A percentile compares a stretch with the other conserved stretches of the same genome.
phyloP scores from a whole-genome alignment of 2,888 invertebrate genomes.

The Cheilosia pagana region DNA sequence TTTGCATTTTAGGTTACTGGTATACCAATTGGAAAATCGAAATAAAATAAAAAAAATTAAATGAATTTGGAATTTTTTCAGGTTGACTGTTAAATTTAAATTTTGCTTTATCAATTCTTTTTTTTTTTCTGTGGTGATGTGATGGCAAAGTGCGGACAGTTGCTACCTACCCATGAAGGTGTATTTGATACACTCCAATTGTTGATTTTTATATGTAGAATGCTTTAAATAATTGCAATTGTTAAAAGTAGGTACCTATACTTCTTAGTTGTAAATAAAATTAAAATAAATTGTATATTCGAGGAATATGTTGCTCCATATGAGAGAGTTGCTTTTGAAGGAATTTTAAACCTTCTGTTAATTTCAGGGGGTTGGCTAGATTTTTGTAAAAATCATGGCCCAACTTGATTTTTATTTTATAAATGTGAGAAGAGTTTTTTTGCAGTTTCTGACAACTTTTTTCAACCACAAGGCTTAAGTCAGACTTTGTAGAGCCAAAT shows the following conservation, averaged over 20 bases:
- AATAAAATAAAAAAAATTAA: slow-evolving; percentile 67
- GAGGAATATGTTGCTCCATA: too few relatives aligned
- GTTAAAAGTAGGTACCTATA: slow-evolving; percentile 39
- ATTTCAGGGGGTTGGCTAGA: too few relatives aligned
- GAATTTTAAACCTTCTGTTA: too few relatives aligned
- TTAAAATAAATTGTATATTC: slow-evolving; percentile 8
- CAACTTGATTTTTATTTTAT: too few relatives aligned
- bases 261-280: slow-evolving; percentile 15
- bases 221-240: slow-evolving; percentile 76
- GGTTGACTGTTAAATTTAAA: slow-evolving; percentile 62
- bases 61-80: slow-evolving; percentile 72
- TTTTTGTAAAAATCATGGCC: too few relatives aligned
- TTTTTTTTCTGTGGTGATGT: slow-evolving; percentile 73
- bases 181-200: slow-evolving; percentile 79
- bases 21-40: slow-evolving; percentile 71
- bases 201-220: slow-evolving; percentile 79
- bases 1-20: slow-evolving; percentile 39
- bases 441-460: too few relatives aligned
- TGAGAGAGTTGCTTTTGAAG: too few relatives aligned
- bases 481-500: too few relatives aligned
- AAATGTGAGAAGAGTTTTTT: too few relatives aligned
- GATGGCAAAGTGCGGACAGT: slow-evolving; percentile 72
- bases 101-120: slow-evolving; percentile 37
- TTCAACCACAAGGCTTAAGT: too few relatives aligned
- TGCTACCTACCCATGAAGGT: slow-evolving; percentile 81